Base-by-base conservation (phyloP, 2,888 invertebrate species). In the Rhagium mordax region DNA sequence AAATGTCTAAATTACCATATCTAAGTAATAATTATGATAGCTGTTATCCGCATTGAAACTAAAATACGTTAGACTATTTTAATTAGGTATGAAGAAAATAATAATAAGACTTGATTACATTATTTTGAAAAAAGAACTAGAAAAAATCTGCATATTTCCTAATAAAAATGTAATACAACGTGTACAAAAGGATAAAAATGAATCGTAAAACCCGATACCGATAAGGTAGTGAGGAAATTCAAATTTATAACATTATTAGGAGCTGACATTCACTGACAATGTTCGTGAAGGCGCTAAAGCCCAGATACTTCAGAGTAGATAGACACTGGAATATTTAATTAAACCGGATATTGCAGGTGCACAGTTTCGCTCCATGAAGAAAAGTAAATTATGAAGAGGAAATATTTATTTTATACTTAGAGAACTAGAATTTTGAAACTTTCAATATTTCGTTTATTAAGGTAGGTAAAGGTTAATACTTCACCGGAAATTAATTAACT, bases 261-360 rank as follows among this genome's bases (percentile, higher is more conserved):
- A 67, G 20, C 55, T 67, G 67, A 64, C 66, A 66, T 66, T 33
- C 53, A 33, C 53, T 24, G 55, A 67, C 67, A 67, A 29, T 57
- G 67, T 57, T 55, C 55, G 67, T 20, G 55, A 55, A 67, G 57
- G 53, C 67, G 57, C 53, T 67, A 67, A 67, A 57, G 67, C 67
- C 41, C 65, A 24, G 55, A 20, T 57, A 67, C 51, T 51, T 67
- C 20, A 57, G 57, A 57, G 57, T 55, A 67, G 67, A 67, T 29
- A 67, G 67, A 55, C 53, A 67, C 67, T 67, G 57, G 53, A 57
- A 67, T 67, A 67, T 67, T 67, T 67, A 67, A 67, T 67, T 67
- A 67, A 55, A 67, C 57, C 67, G 53, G 67, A 67, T 67, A 67
- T 67, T 67, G 67, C 57, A 67, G 57, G 67, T 67, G 67, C 67